A percentile compares a stretch with the other conserved stretches of the same genome.
Conservation (phyloP, 2,888 invertebrate genomes). For the Busseola fusca region DNA sequence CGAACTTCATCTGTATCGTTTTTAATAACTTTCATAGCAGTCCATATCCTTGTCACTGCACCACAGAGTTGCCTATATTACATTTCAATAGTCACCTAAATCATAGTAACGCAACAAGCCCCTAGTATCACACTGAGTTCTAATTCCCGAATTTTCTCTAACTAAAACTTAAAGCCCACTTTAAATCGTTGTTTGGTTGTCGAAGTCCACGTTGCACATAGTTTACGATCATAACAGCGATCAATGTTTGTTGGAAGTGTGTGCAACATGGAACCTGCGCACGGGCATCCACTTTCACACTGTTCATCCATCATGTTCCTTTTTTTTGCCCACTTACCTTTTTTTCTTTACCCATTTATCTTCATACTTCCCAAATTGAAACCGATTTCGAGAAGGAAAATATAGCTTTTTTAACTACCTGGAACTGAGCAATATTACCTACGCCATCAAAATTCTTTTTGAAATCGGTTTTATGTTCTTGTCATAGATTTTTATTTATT, state of each 20-base stretch:
- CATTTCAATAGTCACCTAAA: background rate
- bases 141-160: constrained; percentile 31
- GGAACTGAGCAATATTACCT: background rate
- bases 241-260: constrained; percentile 8
- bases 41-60: background rate
- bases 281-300: background rate
- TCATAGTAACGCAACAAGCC: background rate
- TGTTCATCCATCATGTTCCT: background rate
- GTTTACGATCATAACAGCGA: background rate
- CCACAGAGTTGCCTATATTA: background rate
- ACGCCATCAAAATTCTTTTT: constrained; percentile 1
- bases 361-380: background rate
- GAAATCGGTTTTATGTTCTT: constrained; percentile 1
- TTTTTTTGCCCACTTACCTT: constrained; percentile 7
- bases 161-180: background rate
- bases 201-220: constrained; percentile 30
- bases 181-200: background rate
- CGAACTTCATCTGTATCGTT: background rate
- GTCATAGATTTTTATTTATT: constrained; percentile 8
- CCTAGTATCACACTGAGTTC: constrained; percentile 26
- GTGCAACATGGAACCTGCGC: constrained; percentile 29
- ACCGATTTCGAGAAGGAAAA: constrained; percentile 2
- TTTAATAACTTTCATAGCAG: background rate
- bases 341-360: background rate
- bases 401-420: background rate